Base-by-base conservation (phyloP, 2,888 invertebrate genomes). In the Nebria salina region DNA sequence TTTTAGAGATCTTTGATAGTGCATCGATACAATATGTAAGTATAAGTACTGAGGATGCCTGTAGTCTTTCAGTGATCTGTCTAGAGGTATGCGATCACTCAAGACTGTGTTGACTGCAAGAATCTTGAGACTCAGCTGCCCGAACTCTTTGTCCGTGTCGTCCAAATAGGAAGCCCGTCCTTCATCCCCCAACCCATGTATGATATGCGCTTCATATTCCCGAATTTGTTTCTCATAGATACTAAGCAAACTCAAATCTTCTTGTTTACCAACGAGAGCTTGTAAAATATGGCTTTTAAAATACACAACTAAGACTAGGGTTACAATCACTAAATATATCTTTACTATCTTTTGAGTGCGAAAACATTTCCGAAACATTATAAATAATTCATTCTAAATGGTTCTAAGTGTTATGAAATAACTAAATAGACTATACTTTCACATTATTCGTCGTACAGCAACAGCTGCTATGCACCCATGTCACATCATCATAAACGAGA, bases 61-160 rank as follows among this genome's bases (percentile, higher is more conserved):
- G 88, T 90, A 93, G 84, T 89, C 96, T 86, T 92, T 92, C 64
- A 97, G 88, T 83, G 94, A 94, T 84, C 98, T 91, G 88, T 96
- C 95, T 85, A 97, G 93, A 0, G 97, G 93, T 86, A 98, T 94
- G 87, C 95, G 93, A 87, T 98, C 96, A 87, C 97, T 97, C 7
- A 97, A 91, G 84, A 96, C 92, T 82, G 96, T 94, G 87, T 98
- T 98, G 83, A 98, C 93, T 1, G 97, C 97, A 84, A 96, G 94
- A 86, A 93, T 94, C 85, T 95, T 94, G 87, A 96, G 93, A 0
- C 95, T 91, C 84, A 92, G 91, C 82, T 96, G 94, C 1, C 94
- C 95, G 34, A 90, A 85, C 66, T 89, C 88, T 85, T 93, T 92
- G 75, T 95, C 95, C 42, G 91, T 90, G 0, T 93, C 94, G 11